Evolutionary conservation across 2,797 vertebrate species (phyloP).

Genomic region (Platyrinchus mystaceus): DNA sequence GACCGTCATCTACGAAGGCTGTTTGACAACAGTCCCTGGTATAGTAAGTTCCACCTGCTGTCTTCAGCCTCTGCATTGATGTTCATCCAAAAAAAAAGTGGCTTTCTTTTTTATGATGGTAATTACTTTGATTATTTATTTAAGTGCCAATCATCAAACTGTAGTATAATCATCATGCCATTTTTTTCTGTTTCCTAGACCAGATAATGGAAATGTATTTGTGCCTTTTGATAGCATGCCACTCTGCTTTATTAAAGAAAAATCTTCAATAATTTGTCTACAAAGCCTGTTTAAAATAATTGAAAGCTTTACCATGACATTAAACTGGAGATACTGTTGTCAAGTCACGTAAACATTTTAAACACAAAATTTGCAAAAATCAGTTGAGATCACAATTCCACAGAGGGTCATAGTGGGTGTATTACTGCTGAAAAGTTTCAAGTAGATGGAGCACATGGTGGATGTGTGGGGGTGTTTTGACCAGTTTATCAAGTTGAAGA

Average conservation of each 20-base stretch:
- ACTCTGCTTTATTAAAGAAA: slow-evolving; percentile 66
- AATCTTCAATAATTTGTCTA: slow-evolving; percentile 45
- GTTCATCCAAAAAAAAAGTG: slow-evolving; percentile 31
- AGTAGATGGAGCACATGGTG: neutral
- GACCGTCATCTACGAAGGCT: slow-evolving; percentile 36
- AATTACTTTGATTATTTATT: slow-evolving; percentile 68
- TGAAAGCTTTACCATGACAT: slow-evolving; percentile 23
- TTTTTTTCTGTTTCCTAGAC: slow-evolving; percentile 58
- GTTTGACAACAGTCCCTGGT: slow-evolving; percentile 1
- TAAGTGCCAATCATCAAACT: slow-evolving; percentile 61
- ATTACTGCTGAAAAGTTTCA: neutral
- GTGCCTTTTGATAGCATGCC: slow-evolving; percentile 77
- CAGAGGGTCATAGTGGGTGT: neutral
- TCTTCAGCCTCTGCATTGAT: slow-evolving; percentile 47
- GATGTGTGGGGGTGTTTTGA: neutral
- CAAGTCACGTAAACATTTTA: neutral
- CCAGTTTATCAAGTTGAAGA: slow-evolving; percentile 46
- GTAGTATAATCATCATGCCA: slow-evolving; percentile 56
- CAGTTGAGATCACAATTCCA: neutral
- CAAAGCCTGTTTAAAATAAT: slow-evolving; percentile 43
- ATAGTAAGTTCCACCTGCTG: slow-evolving; percentile 33
- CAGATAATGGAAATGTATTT: slow-evolving; percentile 70
- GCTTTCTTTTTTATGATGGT: slow-evolving; percentile 41
- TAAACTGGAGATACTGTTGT: neutral
- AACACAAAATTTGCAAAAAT: neutral